Base-by-base conservation (phyloP, 2,113 vertebrate species). In the Petrocephalus microphthalmus region DNA sequence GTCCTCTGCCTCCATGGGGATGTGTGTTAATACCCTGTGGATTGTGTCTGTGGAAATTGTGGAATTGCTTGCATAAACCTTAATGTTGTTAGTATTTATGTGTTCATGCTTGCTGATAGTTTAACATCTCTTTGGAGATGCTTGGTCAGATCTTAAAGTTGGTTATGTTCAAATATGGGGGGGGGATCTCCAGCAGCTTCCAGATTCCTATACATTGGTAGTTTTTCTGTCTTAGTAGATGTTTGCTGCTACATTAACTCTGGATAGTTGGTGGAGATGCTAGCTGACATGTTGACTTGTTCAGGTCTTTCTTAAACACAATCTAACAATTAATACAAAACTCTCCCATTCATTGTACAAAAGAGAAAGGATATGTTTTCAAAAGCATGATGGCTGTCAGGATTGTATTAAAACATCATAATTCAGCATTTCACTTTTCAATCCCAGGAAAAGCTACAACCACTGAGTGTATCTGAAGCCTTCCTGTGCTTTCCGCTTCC, bases 401-500 rank as follows among this genome's bases (percentile, higher is more conserved):
- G 45, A 29, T 52, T 11, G 5, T 78, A 78, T 78, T 78, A 78
- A 78, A 78, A 52, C 7, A 84, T 84, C 71, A 42, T 78, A 42
- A 78, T 84, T 84, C 22, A 84, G 82, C 49, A 29, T 47, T 51
- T 25, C 25, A n/a, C 82, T 52, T 52, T 78, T 84, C 82, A 84
- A 84, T 84, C 49, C 82, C 82, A 84, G 82, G 82, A 84, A 84
- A 51, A 45, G 49, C 45, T 25, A 84, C 10, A 29, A 15, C 49
- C 4, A n/a, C 20, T 52, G 15, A 84, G 45, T 52, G 45, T 84
- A 84, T 52, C 82, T 52, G 52, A 49, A 84, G 45, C 82, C 49
- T 51, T 84, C 82, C 82, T 84, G 82, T 84, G 49, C 45, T 84
- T 84, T 52, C 82, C 52, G 19, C 71, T 37, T 78, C 71, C 71